phyloP scores from a whole-genome alignment of 2,113 vertebrate species.

The Corydoras sp. region DNA sequence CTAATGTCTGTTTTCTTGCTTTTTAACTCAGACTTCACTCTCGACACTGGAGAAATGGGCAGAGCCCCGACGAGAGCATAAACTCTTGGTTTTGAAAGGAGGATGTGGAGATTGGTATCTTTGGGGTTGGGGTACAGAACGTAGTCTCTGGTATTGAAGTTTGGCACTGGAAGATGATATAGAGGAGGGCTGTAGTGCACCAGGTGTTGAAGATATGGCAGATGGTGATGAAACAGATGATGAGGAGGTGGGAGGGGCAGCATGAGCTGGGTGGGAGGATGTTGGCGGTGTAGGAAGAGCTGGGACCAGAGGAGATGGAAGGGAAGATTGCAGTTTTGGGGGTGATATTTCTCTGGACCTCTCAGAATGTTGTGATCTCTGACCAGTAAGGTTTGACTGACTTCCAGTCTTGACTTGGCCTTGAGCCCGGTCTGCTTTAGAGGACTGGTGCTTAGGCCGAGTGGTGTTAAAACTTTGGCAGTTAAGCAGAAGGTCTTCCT shows the following conservation, averaged over 20 bases:
- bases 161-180: conserved; percentile 70
- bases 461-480: conserved; percentile 66
- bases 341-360: conserved; percentile 58
- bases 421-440: conserved; percentile 62
- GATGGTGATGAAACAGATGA: conserved; percentile 67
- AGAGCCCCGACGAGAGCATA: conserved; percentile 81
- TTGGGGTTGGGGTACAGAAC: conserved; percentile 65
- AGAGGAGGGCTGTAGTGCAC: conserved; percentile 61
- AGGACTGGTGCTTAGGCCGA: conserved; percentile 61
- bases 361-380: conserved; percentile 59
- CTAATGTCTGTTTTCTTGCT: conserved; percentile 28
- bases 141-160: conserved; percentile 72
- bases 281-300: conserved; percentile 64
- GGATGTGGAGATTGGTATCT: conserved; percentile 69
- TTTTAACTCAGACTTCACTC: conserved; percentile 77
- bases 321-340: conserved; percentile 49
- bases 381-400: conserved; percentile 78
- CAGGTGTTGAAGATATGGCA: conserved; percentile 62
- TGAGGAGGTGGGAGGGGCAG: conserved; percentile 59
- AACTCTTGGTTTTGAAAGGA: conserved; percentile 73
- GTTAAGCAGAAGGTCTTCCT: conserved; percentile 74
- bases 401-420: conserved; percentile 76
- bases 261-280: conserved; percentile 60
- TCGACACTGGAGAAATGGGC: conserved; percentile 89
- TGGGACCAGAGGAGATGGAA: conserved; percentile 55